Conservation (phyloP, 2,113 vertebrate species). For the Podilymbus podiceps region DNA sequence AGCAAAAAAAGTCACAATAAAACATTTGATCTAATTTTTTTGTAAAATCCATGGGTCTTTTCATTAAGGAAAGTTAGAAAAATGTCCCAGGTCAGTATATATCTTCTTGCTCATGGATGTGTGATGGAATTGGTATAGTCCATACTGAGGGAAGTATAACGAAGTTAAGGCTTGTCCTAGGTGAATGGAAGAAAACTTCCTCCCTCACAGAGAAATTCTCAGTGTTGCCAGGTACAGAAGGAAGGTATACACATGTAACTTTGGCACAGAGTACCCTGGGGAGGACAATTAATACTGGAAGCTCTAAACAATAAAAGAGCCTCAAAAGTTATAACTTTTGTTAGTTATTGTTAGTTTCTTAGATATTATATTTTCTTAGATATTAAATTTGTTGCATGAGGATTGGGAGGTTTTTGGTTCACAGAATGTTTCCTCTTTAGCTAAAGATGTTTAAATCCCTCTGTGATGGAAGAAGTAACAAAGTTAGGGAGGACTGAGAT, state of each 20-base stretch:
- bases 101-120: neutral
- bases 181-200: neutral
- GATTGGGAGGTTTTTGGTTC: neutral
- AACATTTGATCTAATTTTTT: neutral
- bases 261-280: neutral
- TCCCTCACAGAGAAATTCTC: neutral
- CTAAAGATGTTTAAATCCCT: neutral
- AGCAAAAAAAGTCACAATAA: neutral
- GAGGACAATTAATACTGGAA: neutral
- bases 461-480: neutral
- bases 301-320: neutral
- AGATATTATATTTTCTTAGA: neutral
- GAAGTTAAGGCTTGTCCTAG: neutral
- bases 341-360: too few species aligned
- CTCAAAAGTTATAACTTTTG: too few species aligned
- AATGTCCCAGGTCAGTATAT: neutral
- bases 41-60: neutral
- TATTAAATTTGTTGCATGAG: neutral
- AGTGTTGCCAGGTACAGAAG: neutral
- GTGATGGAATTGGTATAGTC: neutral
- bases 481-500: neutral
- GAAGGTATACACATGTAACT: neutral
- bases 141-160: neutral
- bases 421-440: neutral
- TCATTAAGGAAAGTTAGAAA: neutral